Evolutionary conservation across 2,888 invertebrate species (phyloP), one percentile per base, ranked within the genome.

Genomic region (Ennomos fuscantarius): DNA sequence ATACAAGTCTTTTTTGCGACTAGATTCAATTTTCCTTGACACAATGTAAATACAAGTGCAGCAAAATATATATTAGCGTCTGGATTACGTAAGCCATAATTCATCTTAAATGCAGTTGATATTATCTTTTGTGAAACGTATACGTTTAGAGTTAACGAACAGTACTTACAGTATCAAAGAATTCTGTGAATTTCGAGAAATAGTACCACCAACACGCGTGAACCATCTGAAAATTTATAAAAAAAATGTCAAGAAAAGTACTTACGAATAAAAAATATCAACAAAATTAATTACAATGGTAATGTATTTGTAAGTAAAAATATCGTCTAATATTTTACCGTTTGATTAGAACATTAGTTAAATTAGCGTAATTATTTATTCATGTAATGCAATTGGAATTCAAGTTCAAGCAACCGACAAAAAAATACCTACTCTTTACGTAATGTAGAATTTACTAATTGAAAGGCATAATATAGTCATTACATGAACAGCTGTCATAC

Each of bases 171-270:
- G 98, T 98, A 90, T 98, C 98, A 89, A 98, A 94, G 86, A 98
- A 97, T 90, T 99, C 99, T 72, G 98, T 97, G 91, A 98, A 98
- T 89, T 99, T 99, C 53, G 98, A 98, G 86, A 98, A 96, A 88
- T 96, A 98, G 89, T 98, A 98, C 97, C 97, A 97, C 98, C 98
- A 98, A 84, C 97, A 97, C 39, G 96, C 96, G 84, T 96, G 94
- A 56, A 96, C 97, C 97, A 98, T 98, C 98, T 98, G 93, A 73
- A 94, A 93, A 78, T 59, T 60, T 55, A 10, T 12, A 31, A 55
- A 31, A 55, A 47, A 51, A 5, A 62, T 40, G n/a, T 44, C 60
- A 41, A 60, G 32, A 46, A 24, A 24, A 6, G 43, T 52, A 33
- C 43, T n/a, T 15, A 42, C 36, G 32, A 56, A 10, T 24, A 24